A percentile compares a stretch with the other conserved stretches of the same genome.
Evolutionary conservation across 1,140 invertebrate species (phyloP).

Genomic region (Coptotermes formosanus): DNA sequence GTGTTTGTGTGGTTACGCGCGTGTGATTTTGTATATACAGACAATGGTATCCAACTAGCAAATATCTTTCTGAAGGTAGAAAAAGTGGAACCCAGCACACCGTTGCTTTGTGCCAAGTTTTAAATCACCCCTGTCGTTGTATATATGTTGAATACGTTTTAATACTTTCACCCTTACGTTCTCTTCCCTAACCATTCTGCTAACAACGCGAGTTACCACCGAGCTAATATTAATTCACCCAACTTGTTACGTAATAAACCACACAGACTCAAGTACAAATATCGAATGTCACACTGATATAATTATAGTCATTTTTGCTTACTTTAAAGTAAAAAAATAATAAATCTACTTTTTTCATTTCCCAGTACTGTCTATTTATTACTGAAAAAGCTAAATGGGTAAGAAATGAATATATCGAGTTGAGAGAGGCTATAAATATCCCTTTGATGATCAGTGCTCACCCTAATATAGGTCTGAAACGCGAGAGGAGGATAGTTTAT

Average conservation of each 20-base stretch:
- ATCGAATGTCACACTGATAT: background rate
- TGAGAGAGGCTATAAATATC: background rate
- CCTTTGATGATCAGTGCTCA: background rate
- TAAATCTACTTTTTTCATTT: background rate
- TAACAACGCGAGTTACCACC: background rate
- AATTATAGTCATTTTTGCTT: background rate
- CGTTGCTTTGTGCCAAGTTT: background rate
- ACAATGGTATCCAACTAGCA: no score
- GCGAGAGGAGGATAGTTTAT: slow-evolving; percentile 6
- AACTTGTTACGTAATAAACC: background rate
- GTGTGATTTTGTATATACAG: no score
- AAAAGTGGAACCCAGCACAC: background rate
- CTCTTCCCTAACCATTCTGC: background rate
- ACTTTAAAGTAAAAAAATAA: background rate
- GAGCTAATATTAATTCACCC: background rate
- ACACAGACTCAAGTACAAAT: background rate
- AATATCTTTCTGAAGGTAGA: no score
- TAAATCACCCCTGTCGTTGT: background rate
- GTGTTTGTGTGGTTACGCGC: no score
- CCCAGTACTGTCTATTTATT: background rate
- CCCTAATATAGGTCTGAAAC: background rate
- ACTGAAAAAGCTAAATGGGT: background rate
- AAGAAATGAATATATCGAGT: background rate
- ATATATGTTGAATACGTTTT: background rate
- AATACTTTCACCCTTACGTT: background rate